These are phyloP conservation scores for Sebastes aleutianus DNA, from an alignment of 2,797 vertebrate species.

Conservation along the genomic window DNA sequence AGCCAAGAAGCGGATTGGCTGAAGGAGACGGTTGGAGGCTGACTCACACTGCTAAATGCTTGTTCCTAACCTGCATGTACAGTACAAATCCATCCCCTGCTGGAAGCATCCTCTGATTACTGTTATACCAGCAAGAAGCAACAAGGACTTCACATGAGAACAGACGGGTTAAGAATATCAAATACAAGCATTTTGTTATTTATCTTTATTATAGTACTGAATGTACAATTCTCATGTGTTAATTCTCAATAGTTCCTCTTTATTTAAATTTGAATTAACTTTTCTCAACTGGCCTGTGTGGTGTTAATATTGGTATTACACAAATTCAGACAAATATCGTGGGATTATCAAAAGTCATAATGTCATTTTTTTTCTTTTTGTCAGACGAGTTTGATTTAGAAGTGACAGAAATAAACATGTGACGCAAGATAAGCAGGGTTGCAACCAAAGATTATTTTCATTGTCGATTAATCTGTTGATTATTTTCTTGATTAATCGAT, in stretches of 20 bases:
- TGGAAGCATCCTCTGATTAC: conserved; percentile 22
- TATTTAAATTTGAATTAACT: neutral
- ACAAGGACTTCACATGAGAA: neutral
- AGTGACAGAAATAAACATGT: neutral
- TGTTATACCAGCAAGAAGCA: neutral
- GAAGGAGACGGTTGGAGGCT: conserved; percentile 1
- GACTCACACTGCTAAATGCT: conserved; percentile 43
- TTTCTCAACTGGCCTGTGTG: neutral
- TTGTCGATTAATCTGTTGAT: no score
- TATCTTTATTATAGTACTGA: neutral
- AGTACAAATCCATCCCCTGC: conserved; percentile 26
- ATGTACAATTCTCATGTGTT: neutral
- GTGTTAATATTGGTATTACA: neutral
- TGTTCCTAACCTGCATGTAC: conserved; percentile 23
- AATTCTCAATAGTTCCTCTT: neutral
- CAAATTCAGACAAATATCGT: neutral
- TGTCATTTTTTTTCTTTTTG: neutral
- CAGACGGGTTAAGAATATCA: neutral
- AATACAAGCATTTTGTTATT: neutral
- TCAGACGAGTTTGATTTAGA: neutral
- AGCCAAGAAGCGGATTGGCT: conserved; percentile 30
- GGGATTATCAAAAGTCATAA: neutral
- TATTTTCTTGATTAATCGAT: no score
- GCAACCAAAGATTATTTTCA: no score
- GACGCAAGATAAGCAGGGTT: no score